Percentiles rank a stretch among this genome's conserved stretches.
These are phyloP conservation scores for Podiceps cristatus DNA, from an alignment of 2,113 vertebrate species.

Conservation along the genomic window DNA sequence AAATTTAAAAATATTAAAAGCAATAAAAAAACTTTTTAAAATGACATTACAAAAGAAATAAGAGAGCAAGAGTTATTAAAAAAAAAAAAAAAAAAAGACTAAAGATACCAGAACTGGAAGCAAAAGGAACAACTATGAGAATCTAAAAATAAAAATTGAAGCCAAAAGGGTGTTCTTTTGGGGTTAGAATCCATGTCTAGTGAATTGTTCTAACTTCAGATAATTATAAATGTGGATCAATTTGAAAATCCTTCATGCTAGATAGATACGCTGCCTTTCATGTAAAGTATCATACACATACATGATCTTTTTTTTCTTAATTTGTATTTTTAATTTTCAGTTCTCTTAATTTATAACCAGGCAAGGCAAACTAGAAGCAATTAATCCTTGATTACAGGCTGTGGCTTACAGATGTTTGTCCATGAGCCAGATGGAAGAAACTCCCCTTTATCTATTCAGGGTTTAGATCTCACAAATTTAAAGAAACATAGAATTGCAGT, in stretches of 20 bases:
- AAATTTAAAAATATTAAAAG: background rate
- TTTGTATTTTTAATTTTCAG: background rate
- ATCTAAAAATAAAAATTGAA: constrained; percentile 9
- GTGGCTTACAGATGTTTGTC: background rate
- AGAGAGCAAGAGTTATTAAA: background rate
- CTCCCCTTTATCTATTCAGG: background rate
- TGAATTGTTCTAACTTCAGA: background rate
- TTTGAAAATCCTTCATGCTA: background rate
- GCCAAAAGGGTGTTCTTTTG: background rate
- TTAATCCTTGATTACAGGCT: background rate
- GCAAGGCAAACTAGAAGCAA: background rate
- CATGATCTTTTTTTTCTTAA: background rate
- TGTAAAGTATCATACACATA: background rate
- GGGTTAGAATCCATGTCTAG: background rate
- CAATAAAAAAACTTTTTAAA: background rate
- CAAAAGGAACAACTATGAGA: background rate
- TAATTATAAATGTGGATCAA: background rate
- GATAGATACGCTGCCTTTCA: background rate
- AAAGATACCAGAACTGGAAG: background rate
- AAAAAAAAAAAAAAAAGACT: background rate
- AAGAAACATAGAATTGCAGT: background rate
- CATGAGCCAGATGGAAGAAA: background rate
- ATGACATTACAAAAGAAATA: background rate
- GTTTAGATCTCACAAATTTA: background rate
- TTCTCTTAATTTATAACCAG: background rate